These are phyloP conservation scores for Mystacornis crossleyi DNA, from an alignment of 2,113 vertebrate species.

Conservation along the genomic window DNA sequence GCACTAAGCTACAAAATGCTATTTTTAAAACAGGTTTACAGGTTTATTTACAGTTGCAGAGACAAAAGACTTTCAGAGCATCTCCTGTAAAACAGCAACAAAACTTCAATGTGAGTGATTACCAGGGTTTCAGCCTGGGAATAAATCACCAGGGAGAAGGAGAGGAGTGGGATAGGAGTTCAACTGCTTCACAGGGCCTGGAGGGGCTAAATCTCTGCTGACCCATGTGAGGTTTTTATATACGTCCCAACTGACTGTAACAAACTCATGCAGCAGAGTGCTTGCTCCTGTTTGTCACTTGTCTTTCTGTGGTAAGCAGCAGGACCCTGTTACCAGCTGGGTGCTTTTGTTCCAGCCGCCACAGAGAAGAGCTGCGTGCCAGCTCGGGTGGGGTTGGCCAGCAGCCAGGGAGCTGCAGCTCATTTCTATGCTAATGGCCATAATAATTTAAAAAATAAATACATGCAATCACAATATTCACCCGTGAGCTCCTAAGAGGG, in stretches of 20 bases:
- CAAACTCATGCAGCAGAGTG: neutral
- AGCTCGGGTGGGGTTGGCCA: neutral
- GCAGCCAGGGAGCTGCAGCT: slow-evolving; percentile 48
- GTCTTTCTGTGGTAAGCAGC: neutral
- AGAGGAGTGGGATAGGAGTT: neutral
- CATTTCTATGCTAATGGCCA: slow-evolving; percentile 59
- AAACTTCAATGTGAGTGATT: neutral
- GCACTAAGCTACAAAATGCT: slow-evolving; percentile 19
- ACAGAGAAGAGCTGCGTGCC: neutral
- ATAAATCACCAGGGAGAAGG: neutral
- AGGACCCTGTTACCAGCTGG: neutral
- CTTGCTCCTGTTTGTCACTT: neutral
- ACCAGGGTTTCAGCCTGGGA: neutral
- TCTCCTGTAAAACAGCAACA: neutral
- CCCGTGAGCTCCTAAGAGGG: neutral
- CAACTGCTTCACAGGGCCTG: neutral
- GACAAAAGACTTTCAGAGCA: slow-evolving; percentile 19
- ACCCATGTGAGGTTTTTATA: neutral
- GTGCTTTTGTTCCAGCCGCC: neutral
- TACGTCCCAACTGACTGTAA: neutral
- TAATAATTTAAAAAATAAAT: slow-evolving; percentile 56
- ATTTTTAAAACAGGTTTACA: slow-evolving; percentile 10
- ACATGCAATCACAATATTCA: slow-evolving; percentile 18
- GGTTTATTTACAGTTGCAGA: slow-evolving; percentile 58
- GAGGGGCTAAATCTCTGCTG: neutral